A percentile compares a stretch with the other conserved stretches of the same genome.
Evolutionary conservation across 1,140 invertebrate genomes (phyloP).

Genomic region (Nasonia vitripennis): DNA sequence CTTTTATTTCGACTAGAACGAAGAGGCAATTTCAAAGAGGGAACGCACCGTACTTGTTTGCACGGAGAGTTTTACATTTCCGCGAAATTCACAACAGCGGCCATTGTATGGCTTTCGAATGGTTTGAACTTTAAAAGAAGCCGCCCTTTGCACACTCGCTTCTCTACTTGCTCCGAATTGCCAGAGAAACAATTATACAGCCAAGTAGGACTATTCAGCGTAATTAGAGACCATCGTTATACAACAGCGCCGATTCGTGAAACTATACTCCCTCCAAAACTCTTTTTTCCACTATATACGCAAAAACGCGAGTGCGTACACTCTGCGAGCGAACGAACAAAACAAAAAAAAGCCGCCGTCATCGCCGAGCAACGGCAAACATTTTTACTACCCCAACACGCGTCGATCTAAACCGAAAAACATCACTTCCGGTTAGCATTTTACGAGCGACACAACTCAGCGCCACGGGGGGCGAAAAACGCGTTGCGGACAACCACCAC

Average conservation of each 20-base stretch:
- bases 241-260: not conserved
- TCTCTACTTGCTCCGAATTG: not conserved
- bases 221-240: not conserved
- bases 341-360: too few species aligned
- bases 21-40: not conserved
- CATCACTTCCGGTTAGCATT: not conserved
- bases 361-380: too few species aligned
- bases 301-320: too few species aligned
- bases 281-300: not conserved
- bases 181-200: not conserved
- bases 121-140: not conserved
- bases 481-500: not conserved
- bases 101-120: not conserved
- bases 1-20: not conserved
- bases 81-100: not conserved
- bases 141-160: not conserved
- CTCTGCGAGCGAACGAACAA: too few species aligned
- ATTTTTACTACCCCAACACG: too few species aligned
- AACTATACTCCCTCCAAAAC: not conserved
- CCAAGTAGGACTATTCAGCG: not conserved
- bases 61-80: not conserved
- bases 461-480: not conserved
- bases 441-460: slow-evolving; percentile 7
- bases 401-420: not conserved
- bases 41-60: not conserved